Evolutionary conservation across 2,113 vertebrate genomes (phyloP), one percentile per base, ranked within the genome.

Genomic region (Clarias macrocephalus): DNA sequence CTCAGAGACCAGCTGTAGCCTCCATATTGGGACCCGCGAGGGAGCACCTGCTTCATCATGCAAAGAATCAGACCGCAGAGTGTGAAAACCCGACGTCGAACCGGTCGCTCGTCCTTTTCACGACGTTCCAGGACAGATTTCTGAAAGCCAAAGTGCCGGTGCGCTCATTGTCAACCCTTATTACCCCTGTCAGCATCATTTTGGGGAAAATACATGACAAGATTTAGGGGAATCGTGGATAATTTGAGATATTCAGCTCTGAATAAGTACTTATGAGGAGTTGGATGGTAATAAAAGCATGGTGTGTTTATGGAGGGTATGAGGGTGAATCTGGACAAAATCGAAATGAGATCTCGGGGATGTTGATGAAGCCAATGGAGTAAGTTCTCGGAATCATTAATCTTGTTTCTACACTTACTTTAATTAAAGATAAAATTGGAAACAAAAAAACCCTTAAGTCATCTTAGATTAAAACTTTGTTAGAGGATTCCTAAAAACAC

Each of bases 1-100:
- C 23, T 75, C 28, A 77, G 80, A 87, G 86, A 54, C 80, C 86
- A 87, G 86, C 86, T 87, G 86, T 52, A 84, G 52, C 28, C 52
- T 59, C 54, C 81, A 83, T 87, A 87, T 68, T 84, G 60, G 81
- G 59, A 63, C 72, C 63, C 25, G 68, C 18, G 23, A 66, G 60
- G 13, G 62, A 68, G 28, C 82, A 84, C 81, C 86, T 87, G 86
- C 80, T 73, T 33, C 48, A 76, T 68, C 82, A 30, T 18, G 3
- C 28, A 57, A 33, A 84, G 52, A 59, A 83, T 87, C 65, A 83
- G 62, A 57, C 76, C 72, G 66, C 12, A 66, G 57, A 33, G 52
- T 52, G 30, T 79, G 81, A 77, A 59, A 52, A 77, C 48, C 48
- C 15, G 33, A 59, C 54, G 5, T 10, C n/a, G 70, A 76, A 56